A percentile compares a stretch with the other conserved stretches of the same genome.
Conservation (phyloP, 2,113 vertebrate species). For the Emydocephalus ijimae region DNA sequence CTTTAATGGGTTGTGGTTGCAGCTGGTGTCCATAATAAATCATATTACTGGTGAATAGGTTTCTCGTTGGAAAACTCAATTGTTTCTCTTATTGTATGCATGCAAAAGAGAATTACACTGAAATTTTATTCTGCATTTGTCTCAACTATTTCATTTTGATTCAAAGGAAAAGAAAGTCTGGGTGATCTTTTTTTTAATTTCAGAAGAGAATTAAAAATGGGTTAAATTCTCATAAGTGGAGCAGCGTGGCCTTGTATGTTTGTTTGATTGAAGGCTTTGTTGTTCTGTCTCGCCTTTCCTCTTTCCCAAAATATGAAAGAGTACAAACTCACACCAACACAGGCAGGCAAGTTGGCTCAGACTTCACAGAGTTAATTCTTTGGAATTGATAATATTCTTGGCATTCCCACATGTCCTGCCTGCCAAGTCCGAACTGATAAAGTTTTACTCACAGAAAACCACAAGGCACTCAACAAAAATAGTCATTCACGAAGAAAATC, state of each 20-base stretch:
- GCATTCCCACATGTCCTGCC: too few species aligned
- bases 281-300: too few species aligned
- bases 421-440: too few species aligned
- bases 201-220: neutral
- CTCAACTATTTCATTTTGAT: neutral
- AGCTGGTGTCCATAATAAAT: conserved; percentile 14
- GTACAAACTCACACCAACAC: too few species aligned
- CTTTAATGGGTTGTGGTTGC: conserved; percentile 14
- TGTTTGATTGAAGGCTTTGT: neutral
- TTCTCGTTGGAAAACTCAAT: neutral
- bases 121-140: neutral
- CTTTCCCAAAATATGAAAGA: too few species aligned
- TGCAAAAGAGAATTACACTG: neutral
- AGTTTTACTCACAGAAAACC: too few species aligned
- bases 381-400: too few species aligned
- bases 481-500: too few species aligned
- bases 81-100: neutral
- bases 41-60: neutral
- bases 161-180: neutral
- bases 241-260: neutral
- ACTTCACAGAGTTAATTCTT: too few species aligned
- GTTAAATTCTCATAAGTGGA: neutral
- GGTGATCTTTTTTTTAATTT: neutral
- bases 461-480: too few species aligned
- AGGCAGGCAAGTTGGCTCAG: too few species aligned